Evolutionary conservation across 2,888 invertebrate species (phyloP).

Genomic region (Lithophane semibrunnea): DNA sequence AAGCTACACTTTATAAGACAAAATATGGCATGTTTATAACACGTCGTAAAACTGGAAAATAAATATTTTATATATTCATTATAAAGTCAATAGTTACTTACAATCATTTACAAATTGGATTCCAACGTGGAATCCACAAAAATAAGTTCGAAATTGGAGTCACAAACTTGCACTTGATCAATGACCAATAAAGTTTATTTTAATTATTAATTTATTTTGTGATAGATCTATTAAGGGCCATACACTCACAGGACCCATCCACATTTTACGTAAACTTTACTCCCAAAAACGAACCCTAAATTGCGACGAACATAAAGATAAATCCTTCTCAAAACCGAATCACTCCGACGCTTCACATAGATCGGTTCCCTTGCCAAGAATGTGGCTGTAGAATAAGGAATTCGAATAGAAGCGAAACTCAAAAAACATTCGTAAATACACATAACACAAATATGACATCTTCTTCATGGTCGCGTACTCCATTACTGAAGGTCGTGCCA

Average conservation of each 20-base stretch:
- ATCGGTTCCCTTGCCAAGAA: conserved; percentile 43
- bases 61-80: too few relatives aligned
- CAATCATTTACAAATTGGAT: neutral
- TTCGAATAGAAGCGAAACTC: neutral
- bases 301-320: conserved; percentile 51
- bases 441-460: too few relatives aligned
- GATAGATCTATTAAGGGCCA: neutral
- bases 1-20: too few relatives aligned
- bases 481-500: too few relatives aligned
- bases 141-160: neutral
- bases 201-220: conserved; percentile 11
- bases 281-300: conserved; percentile 45
- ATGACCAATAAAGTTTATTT: neutral
- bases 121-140: neutral
- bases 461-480: too few relatives aligned
- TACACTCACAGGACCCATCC: neutral
- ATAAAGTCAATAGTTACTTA: neutral
- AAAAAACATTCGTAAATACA: neutral
- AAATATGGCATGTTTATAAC: too few relatives aligned
- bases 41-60: too few relatives aligned
- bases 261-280: conserved; percentile 28
- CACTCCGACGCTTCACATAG: conserved; percentile 44
- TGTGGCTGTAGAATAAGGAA: conserved; percentile 11
- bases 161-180: neutral
- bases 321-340: conserved; percentile 55